phyloP scores from a whole-genome alignment of 2,113 vertebrate species.

The Axis porcinus region DNA sequence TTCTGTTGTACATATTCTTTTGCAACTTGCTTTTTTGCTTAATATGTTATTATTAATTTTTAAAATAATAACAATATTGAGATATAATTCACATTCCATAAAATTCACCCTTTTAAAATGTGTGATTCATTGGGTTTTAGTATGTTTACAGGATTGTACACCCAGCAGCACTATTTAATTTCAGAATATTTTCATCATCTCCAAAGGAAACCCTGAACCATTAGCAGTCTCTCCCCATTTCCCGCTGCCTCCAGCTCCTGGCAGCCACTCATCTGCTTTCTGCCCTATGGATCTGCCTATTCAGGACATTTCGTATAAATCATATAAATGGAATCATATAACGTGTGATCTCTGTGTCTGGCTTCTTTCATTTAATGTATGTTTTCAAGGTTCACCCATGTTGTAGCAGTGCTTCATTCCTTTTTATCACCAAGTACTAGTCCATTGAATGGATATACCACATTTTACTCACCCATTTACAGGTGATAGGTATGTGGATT shows the following conservation, averaged over 20 bases:
- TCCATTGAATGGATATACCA: not conserved
- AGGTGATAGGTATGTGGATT: not conserved
- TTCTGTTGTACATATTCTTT: conserved; percentile 5
- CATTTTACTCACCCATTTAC: not conserved
- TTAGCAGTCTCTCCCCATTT: not conserved
- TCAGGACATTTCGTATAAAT: not conserved
- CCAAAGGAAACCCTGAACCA: not conserved
- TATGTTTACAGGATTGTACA: not conserved
- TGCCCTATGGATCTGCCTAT: not conserved
- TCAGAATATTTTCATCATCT: not conserved
- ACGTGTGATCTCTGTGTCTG: not conserved
- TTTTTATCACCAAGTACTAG: not conserved
- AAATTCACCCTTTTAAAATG: not conserved
- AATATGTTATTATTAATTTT: conserved; percentile 7
- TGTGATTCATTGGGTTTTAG: not conserved
- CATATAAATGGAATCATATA: not conserved
- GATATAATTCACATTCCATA: not conserved
- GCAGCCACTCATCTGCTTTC: not conserved
- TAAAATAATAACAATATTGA: not conserved
- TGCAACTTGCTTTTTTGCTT: not conserved
- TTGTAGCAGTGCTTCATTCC: not conserved
- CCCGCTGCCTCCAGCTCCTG: not conserved
- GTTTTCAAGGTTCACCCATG: not conserved
- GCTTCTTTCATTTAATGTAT: not conserved
- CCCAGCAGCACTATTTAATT: not conserved